Evolutionary conservation across 2,113 vertebrate species (phyloP).

Genomic region (Psettodes erumei): DNA sequence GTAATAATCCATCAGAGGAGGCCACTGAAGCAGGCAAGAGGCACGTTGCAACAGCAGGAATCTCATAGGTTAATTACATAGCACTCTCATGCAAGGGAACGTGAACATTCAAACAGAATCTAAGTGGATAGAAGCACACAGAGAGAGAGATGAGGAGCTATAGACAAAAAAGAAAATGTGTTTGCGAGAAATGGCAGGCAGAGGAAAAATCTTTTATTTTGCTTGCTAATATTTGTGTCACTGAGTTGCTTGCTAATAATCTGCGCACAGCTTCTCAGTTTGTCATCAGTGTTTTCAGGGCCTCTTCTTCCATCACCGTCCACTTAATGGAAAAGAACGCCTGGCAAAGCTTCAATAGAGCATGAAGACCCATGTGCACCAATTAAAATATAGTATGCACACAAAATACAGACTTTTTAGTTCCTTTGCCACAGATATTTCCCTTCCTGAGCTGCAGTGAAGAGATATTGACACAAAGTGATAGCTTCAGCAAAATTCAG

Average conservation of each 20-base stretch:
- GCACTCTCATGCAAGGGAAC: slow-evolving; percentile 80
- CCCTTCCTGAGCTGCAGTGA: not conserved
- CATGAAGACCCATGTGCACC: too few relatives aligned
- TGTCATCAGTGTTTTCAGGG: slow-evolving; percentile 30
- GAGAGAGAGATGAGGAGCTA: slow-evolving; percentile 17
- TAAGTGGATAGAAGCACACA: slow-evolving; percentile 55
- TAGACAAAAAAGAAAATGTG: slow-evolving; percentile 40
- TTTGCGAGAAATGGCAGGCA: not conserved
- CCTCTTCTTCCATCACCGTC: slow-evolving; percentile 15
- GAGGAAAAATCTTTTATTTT: slow-evolving; percentile 44
- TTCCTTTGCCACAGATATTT: not conserved
- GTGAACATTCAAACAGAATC: slow-evolving; percentile 79
- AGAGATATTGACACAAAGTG: not conserved
- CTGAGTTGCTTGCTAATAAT: slow-evolving; percentile 54
- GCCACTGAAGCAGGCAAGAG: slow-evolving; percentile 29
- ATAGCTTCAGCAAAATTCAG: not conserved
- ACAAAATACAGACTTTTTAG: not conserved
- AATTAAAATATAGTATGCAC: slow-evolving; percentile 2
- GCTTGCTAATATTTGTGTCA: slow-evolving; percentile 60
- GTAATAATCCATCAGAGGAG: slow-evolving; percentile 68
- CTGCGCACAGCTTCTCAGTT: slow-evolving; percentile 36
- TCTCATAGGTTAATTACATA: slow-evolving; percentile 80
- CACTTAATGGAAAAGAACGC: slow-evolving; percentile 29
- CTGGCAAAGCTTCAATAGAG: slow-evolving; percentile 23
- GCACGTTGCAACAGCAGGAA: slow-evolving; percentile 72